These are phyloP conservation scores for Spatula clypeata DNA, from an alignment of 2,797 vertebrate genomes.

Conservation along the genomic window DNA sequence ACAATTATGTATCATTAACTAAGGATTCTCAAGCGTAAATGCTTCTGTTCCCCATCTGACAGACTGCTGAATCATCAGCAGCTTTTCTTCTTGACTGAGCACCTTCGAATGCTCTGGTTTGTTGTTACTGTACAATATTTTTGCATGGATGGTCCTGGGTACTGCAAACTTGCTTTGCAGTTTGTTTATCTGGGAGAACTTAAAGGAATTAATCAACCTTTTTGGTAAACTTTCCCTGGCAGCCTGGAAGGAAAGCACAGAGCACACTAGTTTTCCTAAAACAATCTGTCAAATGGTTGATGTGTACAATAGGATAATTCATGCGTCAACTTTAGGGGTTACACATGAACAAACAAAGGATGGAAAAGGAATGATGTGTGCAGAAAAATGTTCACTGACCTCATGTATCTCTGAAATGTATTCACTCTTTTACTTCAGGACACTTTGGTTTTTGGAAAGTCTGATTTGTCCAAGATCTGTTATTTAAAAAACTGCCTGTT, in stretches of 20 bases:
- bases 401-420: neutral
- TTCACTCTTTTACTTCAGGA: neutral
- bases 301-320: constrained; percentile 18
- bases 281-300: constrained; percentile 12
- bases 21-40: neutral
- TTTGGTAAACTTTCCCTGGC: constrained; percentile 22
- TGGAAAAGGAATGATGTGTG: neutral
- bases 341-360: constrained; percentile 12
- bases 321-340: neutral
- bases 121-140: neutral
- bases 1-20: neutral
- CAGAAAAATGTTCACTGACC: neutral
- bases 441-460: neutral
- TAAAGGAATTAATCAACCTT: constrained; percentile 6
- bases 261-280: neutral
- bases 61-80: neutral
- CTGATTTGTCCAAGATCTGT: neutral
- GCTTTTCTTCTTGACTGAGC: constrained; percentile 21
- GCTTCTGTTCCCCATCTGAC: neutral
- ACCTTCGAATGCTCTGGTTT: neutral
- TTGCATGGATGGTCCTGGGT: constrained; percentile 4
- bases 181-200: constrained; percentile 20
- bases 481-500: neutral
- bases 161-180: constrained; percentile 14
- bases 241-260: neutral